Conservation (phyloP, 2,888 invertebrate species). For the Nebria salina region DNA sequence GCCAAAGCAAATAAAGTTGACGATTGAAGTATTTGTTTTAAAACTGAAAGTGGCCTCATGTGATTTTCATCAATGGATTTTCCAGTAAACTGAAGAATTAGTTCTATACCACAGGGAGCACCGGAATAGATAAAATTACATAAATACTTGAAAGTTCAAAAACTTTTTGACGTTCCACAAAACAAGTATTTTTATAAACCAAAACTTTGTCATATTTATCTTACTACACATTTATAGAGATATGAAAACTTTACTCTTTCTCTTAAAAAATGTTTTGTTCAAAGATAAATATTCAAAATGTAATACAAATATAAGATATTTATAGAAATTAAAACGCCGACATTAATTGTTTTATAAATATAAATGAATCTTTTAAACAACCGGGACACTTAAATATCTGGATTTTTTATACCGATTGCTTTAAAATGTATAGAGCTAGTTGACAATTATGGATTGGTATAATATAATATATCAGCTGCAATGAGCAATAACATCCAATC, state of each 20-base stretch:
- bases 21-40: constrained; percentile 43
- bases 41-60: constrained; percentile 44
- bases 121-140: constrained; percentile 31
- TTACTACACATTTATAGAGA: too few species aligned
- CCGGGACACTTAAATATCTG: too few species aligned
- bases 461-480: background rate
- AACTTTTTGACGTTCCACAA: background rate
- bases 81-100: constrained; percentile 31
- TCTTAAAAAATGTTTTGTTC: too few species aligned
- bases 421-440: too few species aligned
- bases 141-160: background rate
- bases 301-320: too few species aligned
- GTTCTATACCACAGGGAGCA: constrained; percentile 10
- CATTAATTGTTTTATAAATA: too few species aligned
- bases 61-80: constrained; percentile 38
- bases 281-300: too few species aligned
- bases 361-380: too few species aligned
- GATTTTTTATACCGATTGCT: too few species aligned
- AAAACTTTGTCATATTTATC: background rate
- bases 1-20: constrained; percentile 39
- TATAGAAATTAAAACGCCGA: too few species aligned
- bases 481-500: background rate
- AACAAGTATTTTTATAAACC: background rate
- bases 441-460: background rate
- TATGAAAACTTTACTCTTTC: too few species aligned